Evolutionary conservation across 2,797 vertebrate species (phyloP), one percentile per base, ranked within the genome.

Genomic region (Enteromius fasciolatus): DNA sequence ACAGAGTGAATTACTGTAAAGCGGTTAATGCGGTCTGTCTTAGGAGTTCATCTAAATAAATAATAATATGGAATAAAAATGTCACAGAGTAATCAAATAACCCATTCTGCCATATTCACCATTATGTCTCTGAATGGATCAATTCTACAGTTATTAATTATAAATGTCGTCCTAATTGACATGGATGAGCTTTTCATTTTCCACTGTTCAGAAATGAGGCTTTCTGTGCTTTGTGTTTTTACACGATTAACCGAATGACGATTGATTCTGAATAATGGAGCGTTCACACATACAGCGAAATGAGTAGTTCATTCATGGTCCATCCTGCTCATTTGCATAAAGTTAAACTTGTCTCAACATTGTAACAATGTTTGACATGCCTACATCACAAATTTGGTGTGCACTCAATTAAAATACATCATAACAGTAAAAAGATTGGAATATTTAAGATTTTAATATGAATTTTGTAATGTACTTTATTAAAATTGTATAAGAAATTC

Each of bases 141-240:
- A 87, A 78, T 88, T 84, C 80, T 76, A 36, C 83, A 82, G 80
- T 78, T 87, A 83, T 87, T 86, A 88, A 85, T 76, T 84, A 81
- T 81, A 67, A 84, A 87, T 84, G 66, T 74, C 50, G 18, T 54
- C 57, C 80, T 83, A 81, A 88, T 86, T 86, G 80, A 77, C 69
- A 63, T 31, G 23, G 63, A 86, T 68, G 54, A 64, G 81, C 84
- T 78, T 75, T 44, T 77, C 59, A 61, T 82, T 80, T 73, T 82
- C 68, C 57, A 50, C 61, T 75, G 25, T 31, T 57, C 33, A 63
- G 73, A 82, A 84, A 10, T 41, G 8, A 74, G 63, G 50, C 46
- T 76, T 44, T 77, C 31, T 50, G 15, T 12, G 74, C 79, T 84
- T 82, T 67, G 80, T 74, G 69, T 74, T 20, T 81, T 74, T n/a